phyloP scores from a whole-genome alignment of 1,140 invertebrate species.

The Lordiphosa clarofinis region DNA sequence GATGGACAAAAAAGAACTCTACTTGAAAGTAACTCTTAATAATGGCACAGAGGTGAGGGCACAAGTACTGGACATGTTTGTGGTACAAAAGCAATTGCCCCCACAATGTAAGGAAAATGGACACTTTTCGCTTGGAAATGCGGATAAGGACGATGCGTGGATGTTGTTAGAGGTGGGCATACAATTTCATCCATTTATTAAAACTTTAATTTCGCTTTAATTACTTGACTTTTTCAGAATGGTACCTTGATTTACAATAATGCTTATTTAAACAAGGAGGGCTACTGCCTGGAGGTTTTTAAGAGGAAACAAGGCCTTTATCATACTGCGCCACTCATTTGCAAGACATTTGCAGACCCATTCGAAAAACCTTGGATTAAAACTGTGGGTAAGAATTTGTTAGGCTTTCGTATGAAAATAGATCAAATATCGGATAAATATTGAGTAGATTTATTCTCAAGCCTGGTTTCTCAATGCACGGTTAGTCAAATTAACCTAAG shows the following conservation, averaged over 20 bases:
- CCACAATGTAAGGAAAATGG: constrained; percentile 27
- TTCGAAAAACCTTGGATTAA: neutral
- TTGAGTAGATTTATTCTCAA: too few species aligned
- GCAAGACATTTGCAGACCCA: neutral
- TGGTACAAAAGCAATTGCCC: constrained; percentile 37
- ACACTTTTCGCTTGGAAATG: constrained; percentile 22
- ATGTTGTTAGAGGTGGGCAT: constrained; percentile 50
- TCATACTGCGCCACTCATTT: constrained; percentile 30
- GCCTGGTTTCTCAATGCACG: too few species aligned
- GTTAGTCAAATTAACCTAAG: too few species aligned
- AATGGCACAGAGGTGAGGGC: constrained; percentile 10
- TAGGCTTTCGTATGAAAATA: too few species aligned
- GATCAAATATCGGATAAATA: too few species aligned
- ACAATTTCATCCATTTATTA: too few species aligned
- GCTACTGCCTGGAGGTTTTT: constrained; percentile 51
- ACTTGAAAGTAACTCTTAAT: constrained; percentile 40
- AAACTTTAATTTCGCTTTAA: neutral
- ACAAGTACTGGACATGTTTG: constrained; percentile 42
- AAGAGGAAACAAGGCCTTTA: neutral
- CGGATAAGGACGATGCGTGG: constrained; percentile 23
- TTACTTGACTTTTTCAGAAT: constrained; percentile 26
- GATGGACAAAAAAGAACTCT: too few species aligned
- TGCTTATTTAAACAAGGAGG: constrained; percentile 13
- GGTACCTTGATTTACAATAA: constrained; percentile 30
- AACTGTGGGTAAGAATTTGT: neutral